Evolutionary conservation across 1,140 invertebrate genomes (phyloP).

Genomic region (Drosophila nigrodunni): DNA sequence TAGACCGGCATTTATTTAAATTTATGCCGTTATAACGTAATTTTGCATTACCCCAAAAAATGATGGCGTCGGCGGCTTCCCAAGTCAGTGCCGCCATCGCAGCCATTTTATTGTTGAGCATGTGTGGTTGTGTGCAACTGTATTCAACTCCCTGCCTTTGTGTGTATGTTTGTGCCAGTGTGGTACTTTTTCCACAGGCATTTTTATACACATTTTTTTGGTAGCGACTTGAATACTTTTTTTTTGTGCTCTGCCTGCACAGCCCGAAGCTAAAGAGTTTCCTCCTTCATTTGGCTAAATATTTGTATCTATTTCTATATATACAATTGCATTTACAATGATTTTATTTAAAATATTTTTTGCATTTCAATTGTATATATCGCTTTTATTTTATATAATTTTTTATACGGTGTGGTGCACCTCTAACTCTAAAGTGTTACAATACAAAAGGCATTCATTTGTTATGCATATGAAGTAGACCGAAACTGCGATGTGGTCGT

Average conservation of each 20-base stretch:
- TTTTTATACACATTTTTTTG: constrained; percentile 70
- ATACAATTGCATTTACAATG: constrained; percentile 56
- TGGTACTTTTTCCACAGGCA: constrained; percentile 59
- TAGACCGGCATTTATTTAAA: constrained; percentile 84
- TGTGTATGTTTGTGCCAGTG: constrained; percentile 32
- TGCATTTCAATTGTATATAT: constrained; percentile 68
- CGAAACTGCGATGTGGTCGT: constrained; percentile 46
- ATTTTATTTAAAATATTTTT: constrained; percentile 38
- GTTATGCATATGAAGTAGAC: constrained; percentile 78
- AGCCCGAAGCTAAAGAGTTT: constrained; percentile 66
- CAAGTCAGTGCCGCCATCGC: constrained; percentile 48
- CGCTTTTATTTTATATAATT: constrained; percentile 30
- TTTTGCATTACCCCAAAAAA: constrained; percentile 80
- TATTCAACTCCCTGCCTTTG: constrained; percentile 10
- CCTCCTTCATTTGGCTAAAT: constrained; percentile 73
- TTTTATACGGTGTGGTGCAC: constrained; percentile 23
- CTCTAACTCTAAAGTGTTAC: constrained; percentile 33
- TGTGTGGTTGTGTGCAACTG: constrained; percentile 33
- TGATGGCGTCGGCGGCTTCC: constrained; percentile 56
- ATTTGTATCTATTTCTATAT: constrained; percentile 62
- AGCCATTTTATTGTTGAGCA: constrained; percentile 69
- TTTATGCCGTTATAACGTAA: constrained; percentile 84
- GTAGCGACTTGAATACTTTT: constrained; percentile 42
- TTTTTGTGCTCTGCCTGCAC: constrained; percentile 7
- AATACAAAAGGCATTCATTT: constrained; percentile 74